A percentile compares a stretch with the other conserved stretches of the same genome.
Evolutionary conservation across 53 echinoderm and acorn worm species (phyloP).

Genomic region (Crossaster papposus): DNA sequence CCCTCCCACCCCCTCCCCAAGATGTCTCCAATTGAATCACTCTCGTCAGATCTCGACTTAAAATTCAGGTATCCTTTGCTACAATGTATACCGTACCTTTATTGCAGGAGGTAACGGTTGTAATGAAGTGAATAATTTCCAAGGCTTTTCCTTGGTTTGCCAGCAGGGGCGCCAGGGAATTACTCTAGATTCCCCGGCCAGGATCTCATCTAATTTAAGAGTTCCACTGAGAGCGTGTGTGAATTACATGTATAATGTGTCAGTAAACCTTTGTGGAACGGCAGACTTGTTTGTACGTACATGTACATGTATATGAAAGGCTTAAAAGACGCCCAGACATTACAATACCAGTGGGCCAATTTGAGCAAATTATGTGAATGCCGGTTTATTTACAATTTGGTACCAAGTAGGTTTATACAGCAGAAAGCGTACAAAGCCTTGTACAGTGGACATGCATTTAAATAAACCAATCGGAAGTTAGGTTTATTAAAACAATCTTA

Average conservation of each 20-base stretch:
- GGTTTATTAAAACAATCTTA: no score
- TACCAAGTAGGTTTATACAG: no score
- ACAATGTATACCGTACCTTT: no score
- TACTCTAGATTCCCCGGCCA: slow-evolving; percentile 6
- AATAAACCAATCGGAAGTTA: no score
- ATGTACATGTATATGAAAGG: no score
- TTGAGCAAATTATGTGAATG: not conserved
- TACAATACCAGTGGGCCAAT: not conserved
- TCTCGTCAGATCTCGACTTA: not conserved
- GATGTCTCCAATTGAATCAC: not conserved
- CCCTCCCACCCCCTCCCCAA: no score
- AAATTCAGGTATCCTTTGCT: not conserved
- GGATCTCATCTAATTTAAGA: slow-evolving; percentile 44
- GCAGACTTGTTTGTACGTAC: not conserved
- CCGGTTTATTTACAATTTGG: no score
- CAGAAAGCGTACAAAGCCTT: no score
- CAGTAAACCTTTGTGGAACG: not conserved
- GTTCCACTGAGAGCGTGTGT: slow-evolving; percentile 11
- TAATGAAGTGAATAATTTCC: slow-evolving; percentile 39
- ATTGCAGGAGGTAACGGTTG: slow-evolving; percentile 26
- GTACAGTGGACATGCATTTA: no score
- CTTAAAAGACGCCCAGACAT: not conserved
- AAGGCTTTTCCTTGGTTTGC: slow-evolving; percentile 6
- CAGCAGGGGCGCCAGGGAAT: not conserved
- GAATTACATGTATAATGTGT: slow-evolving; percentile 20